Evolutionary conservation across 2,113 vertebrate species (phyloP).

Genomic region (Dryoscopus gambensis): DNA sequence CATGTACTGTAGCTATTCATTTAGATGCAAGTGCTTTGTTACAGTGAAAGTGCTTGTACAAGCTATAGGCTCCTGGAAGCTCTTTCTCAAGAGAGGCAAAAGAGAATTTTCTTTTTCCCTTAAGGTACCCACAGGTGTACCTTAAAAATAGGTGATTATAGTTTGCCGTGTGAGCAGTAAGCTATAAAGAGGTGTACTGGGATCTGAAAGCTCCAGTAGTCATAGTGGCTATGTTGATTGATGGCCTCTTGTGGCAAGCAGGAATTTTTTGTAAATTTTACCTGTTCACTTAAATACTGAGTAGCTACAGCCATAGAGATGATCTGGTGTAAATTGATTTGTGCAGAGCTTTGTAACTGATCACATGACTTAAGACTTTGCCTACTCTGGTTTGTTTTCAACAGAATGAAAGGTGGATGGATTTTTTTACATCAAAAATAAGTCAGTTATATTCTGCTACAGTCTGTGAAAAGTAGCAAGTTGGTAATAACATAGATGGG

Average conservation of each 20-base stretch:
- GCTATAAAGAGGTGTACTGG: fast-evolving
- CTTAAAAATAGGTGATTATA: background rate
- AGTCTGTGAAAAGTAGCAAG: background rate
- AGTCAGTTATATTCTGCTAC: background rate
- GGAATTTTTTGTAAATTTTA: background rate
- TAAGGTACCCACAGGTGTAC: background rate
- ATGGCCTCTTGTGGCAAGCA: background rate
- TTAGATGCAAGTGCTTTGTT: background rate
- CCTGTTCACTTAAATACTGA: background rate
- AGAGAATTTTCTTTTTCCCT: background rate
- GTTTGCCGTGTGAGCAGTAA: background rate
- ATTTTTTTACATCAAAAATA: background rate
- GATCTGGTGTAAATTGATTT: background rate
- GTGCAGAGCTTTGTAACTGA: background rate
- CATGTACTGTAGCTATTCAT: background rate
- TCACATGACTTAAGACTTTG: background rate
- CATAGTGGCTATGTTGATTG: fast-evolving
- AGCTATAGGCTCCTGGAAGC: background rate
- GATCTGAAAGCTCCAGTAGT: background rate
- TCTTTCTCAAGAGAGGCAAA: background rate
- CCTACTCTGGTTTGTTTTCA: background rate
- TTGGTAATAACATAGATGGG: background rate
- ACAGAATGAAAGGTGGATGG: background rate
- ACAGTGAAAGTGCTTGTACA: background rate
- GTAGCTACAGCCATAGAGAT: background rate